These are phyloP conservation scores for Microctenopoma stevenorrisi DNA, from an alignment of 2,797 vertebrate genomes.

Conservation along the genomic window DNA sequence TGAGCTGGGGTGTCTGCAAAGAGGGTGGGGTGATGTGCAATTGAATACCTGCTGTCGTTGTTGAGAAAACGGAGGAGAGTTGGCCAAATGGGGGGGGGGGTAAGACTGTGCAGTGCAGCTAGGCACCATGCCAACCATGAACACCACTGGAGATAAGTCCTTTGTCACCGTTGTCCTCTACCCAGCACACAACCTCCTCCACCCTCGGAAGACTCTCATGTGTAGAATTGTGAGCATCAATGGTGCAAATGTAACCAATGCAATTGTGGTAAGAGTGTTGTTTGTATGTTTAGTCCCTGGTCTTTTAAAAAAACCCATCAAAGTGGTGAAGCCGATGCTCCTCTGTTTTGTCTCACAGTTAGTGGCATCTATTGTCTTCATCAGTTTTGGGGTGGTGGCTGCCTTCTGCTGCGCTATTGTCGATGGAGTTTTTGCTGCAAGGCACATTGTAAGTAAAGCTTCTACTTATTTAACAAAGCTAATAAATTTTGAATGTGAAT, in stretches of 20 bases:
- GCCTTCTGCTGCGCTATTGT: slow-evolving; percentile 99
- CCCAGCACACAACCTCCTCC: neutral
- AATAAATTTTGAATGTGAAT: slow-evolving; percentile 39
- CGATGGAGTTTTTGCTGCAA: slow-evolving; percentile 96
- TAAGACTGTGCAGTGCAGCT: slow-evolving; percentile 20
- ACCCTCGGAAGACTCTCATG: slow-evolving; percentile 20
- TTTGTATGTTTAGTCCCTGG: neutral
- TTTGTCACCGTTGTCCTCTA: slow-evolving; percentile 30
- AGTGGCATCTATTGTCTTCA: slow-evolving; percentile 98
- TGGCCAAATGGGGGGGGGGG: neutral
- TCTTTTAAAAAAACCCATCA: neutral
- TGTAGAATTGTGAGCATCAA: neutral
- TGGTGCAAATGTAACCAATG: slow-evolving; percentile 1
- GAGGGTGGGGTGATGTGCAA: slow-evolving; percentile 64
- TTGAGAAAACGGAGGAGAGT: slow-evolving; percentile 46
- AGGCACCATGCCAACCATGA: slow-evolving; percentile 29
- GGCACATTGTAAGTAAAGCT: slow-evolving; percentile 94
- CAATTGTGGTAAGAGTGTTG: neutral
- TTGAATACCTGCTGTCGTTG: slow-evolving; percentile 62
- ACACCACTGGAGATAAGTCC: slow-evolving; percentile 35
- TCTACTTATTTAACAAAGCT: slow-evolving; percentile 19
- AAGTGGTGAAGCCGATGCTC: slow-evolving; percentile 29
- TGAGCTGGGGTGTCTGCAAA: slow-evolving; percentile 34
- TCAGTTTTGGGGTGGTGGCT: slow-evolving; percentile 98
- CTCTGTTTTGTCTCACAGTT: slow-evolving; percentile 82